Evolutionary conservation across 2,113 vertebrate species (phyloP).

Genomic region (Gallinago media): DNA sequence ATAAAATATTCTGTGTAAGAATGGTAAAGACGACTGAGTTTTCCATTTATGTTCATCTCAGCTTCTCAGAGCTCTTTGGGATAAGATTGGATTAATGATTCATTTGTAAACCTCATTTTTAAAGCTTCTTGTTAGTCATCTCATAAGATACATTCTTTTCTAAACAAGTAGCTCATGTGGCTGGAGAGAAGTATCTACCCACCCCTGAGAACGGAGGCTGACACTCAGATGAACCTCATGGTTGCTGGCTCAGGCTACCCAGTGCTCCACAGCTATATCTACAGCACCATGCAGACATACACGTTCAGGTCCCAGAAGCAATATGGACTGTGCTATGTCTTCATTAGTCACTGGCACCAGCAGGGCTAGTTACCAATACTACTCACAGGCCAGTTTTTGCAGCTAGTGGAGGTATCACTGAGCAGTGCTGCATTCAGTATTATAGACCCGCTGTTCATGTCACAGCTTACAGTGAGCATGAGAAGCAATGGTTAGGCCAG

Average conservation of each 20-base stretch:
- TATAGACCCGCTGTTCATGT: background rate
- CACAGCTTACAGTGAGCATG: background rate
- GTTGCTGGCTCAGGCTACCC: background rate
- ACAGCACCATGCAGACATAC: fast-evolving
- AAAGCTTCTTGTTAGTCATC: background rate
- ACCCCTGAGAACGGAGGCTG: background rate
- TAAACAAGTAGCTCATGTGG: background rate
- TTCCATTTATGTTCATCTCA: conserved; percentile 60
- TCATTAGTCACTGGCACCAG: background rate
- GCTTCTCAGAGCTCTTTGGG: background rate
- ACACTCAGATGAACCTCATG: fast-evolving
- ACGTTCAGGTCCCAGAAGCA: background rate
- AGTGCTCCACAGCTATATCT: background rate
- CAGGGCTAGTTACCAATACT: background rate
- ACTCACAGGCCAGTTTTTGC: background rate
- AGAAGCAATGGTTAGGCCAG: background rate
- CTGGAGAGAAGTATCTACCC: background rate
- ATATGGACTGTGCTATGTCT: background rate
- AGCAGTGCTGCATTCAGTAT: fast-evolving
- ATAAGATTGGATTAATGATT: background rate
- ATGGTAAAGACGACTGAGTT: background rate
- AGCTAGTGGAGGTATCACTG: background rate
- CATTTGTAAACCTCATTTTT: background rate
- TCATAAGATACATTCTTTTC: background rate
- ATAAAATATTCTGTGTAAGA: conserved; percentile 8